phyloP scores from a whole-genome alignment of 2,888 invertebrate genomes.

The Chydorus sphaericus region DNA sequence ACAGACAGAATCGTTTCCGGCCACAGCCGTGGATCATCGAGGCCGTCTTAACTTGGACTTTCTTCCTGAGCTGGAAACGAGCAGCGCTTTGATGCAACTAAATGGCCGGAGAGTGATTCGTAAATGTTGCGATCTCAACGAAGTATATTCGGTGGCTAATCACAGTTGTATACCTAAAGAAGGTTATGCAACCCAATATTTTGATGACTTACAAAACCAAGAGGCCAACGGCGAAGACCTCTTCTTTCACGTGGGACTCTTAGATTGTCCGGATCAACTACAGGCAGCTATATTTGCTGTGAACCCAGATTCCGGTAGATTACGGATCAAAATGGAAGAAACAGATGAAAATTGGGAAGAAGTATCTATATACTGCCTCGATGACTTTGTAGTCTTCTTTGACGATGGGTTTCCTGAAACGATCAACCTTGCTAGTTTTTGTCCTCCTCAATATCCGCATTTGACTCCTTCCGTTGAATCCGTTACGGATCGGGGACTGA shows the following conservation, averaged over 20 bases:
- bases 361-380: constrained; percentile 5
- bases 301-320: neutral
- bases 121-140: constrained; percentile 8
- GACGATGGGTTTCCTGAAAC: neutral
- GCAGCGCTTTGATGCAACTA: too few species aligned
- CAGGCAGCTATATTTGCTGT: too few species aligned
- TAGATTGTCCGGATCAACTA: neutral
- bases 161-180: neutral
- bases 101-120: constrained; percentile 1
- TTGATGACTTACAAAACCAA: neutral
- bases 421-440: neutral
- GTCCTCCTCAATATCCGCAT: neutral
- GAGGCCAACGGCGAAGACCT: neutral
- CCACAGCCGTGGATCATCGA: neutral
- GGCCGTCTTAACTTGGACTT: neutral
- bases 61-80: neutral
- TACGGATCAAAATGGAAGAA: neutral
- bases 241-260: neutral
- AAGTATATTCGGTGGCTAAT: neutral
- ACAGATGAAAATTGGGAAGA: neutral
- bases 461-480: neutral
- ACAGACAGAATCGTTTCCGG: neutral
- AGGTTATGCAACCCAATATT: neutral
- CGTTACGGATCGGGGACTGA: neutral
- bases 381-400: neutral